Percentiles rank a stretch among this genome's conserved stretches.
phyloP scores from a whole-genome alignment of 2,113 vertebrate species.

The Pipa parva region DNA sequence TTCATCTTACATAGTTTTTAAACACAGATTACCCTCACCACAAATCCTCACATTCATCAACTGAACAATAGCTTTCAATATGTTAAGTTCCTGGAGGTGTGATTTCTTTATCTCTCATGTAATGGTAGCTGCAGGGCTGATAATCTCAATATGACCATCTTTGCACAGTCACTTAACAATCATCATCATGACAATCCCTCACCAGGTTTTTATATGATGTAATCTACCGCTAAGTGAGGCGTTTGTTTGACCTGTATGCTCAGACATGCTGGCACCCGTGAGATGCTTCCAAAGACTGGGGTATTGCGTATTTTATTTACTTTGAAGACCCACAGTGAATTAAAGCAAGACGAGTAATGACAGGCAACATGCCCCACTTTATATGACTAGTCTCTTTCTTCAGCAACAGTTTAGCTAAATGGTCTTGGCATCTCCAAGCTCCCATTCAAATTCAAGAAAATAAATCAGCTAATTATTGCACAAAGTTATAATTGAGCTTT shows the following conservation, averaged over 20 bases:
- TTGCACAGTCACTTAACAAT: neutral
- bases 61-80: neutral
- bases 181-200: neutral
- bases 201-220: neutral
- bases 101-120: neutral
- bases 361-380: too few relatives aligned
- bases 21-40: neutral
- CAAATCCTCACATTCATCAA: neutral
- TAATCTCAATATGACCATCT: neutral
- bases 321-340: neutral
- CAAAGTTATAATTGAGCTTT: too few relatives aligned
- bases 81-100: neutral
- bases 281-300: neutral
- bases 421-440: too few relatives aligned
- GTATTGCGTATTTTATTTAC: neutral
- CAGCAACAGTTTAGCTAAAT: too few relatives aligned
- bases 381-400: too few relatives aligned
- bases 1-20: neutral
- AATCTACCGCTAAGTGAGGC: neutral
- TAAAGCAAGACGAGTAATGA: too few relatives aligned
- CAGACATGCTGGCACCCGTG: neutral
- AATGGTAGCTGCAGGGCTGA: neutral
- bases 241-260: neutral
- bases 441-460: too few relatives aligned
- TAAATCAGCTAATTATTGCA: too few relatives aligned